Evolutionary conservation across 2,888 invertebrate species (phyloP), one percentile per base, ranked within the genome.

Genomic region (Steinernema carpocapsae): DNA sequence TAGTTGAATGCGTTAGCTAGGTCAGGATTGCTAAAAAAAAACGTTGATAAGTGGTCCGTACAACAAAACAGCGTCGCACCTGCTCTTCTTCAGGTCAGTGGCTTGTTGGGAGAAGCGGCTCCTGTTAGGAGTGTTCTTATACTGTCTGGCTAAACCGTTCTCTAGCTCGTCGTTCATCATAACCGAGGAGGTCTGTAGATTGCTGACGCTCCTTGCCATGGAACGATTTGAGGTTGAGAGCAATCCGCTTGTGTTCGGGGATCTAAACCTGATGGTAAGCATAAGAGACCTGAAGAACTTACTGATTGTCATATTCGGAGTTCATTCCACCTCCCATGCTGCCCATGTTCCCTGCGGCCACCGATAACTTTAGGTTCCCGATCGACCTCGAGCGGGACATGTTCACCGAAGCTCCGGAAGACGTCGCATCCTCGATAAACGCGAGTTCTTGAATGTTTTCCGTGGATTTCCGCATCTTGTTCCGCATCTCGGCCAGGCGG

Each of bases 121-220:
- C 19, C 24, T 43, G 46, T 71, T 71, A 1, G 46, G 46, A 10
- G 71, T 78, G 70, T 52, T 73, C 70, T 45, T 70, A 59, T 19
- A 77, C 19, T 22, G 74, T 24, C 51, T 74, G 22, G 42, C 70
- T 17, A 37, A 71, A 52, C 42, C 56, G 76, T 32, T 72, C 32
- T 32, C 73, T 37, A n/a, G 19, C 14, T 24, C 37, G 71, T 64
- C 64, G 64, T 64, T 64, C 64, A 64, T 64, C 7, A 26, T 51
- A 32, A 48, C 78, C 76, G 74, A 72, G 46, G 37, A 45, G 51
- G 78, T 78, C 59, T 78, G 78, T 29, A 80, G 56, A 26, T 64
- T 71, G n/a, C 59, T 80, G 46, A 76, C 80, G 29, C 76, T 76
- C 24, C 82, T 70, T 1, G 80, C 75, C 75, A 80, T 80, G 48